Evolutionary conservation across 2,113 vertebrate genomes (phyloP), one percentile per base, ranked within the genome.

Genomic region (Albula glossodonta): DNA sequence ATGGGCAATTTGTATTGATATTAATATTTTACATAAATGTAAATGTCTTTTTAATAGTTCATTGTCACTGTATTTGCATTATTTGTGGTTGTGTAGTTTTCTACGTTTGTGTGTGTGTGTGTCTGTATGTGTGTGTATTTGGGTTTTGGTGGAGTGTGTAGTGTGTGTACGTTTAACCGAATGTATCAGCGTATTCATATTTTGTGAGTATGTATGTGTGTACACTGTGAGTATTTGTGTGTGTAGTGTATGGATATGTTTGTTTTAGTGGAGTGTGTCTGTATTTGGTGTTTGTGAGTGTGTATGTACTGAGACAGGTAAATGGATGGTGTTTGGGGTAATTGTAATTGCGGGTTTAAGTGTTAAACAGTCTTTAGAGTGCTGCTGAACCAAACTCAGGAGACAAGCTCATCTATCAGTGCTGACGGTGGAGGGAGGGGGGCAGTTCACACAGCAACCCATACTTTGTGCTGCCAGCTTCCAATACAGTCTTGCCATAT

Each of bases 281-380:
- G 48, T n/a, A n/a, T n/a, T n/a, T n/a, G n/a, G 79, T 80, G 79
- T 80, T 19, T 49, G 48, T 84, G 63, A 10, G 6, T 77, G 48
- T 51, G 84, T 50, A 48, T 87, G 93, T 91, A 86, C 88, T 94
- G 93, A 92, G 89, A 91, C 53, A 84, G 51, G 83, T 82, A 31
- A 82, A 88, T 83, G 49, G 70, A 85, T 79, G 17, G 22, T 66
- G 7, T 66, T 66, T 66, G 60, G 60, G 22, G 22, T 66, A 66
- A 66, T 66, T 66, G 60, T 66, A 66, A 66, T 66, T 66, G 60
- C 22, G 22, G 60, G 60, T 66, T 19, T 66, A 66, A 66, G 60
- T 66, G 60, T 66, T 66, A 66, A 66, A 66, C 60, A 66, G 60
- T 66, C 60, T 19, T 66, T 19, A 66, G 15, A 66, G 60, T 19